phyloP scores from a whole-genome alignment of 2,113 vertebrate genomes.

The Podarcis raffonei region DNA sequence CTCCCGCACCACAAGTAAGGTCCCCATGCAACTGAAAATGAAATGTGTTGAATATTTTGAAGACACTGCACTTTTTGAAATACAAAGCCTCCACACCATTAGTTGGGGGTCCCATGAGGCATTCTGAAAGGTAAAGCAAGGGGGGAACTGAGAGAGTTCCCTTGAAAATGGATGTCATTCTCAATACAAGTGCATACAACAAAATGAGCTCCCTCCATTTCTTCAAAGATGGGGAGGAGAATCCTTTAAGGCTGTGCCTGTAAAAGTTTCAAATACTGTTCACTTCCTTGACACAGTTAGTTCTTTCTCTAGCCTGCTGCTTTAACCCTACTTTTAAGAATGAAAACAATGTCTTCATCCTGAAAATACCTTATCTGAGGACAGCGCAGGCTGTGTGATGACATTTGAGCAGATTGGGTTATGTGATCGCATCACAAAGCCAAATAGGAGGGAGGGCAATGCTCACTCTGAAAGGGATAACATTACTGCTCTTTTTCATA shows the following conservation, averaged over 20 bases:
- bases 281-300: neutral
- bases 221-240: neutral
- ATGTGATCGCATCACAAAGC: too few species aligned
- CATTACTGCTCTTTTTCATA: too few species aligned
- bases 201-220: neutral
- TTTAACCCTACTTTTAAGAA: neutral
- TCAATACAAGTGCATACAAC: neutral
- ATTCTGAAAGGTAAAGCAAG: too few species aligned
- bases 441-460: too few species aligned
- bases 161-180: neutral
- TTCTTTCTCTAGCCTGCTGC: neutral
- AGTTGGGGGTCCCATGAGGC: neutral
- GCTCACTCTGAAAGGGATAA: too few species aligned
- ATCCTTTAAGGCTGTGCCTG: neutral
- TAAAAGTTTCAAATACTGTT: neutral
- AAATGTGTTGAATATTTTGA: conserved; percentile 23
- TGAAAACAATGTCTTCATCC: neutral
- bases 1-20: neutral
- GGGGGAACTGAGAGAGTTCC: neutral
- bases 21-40: conserved; percentile 26
- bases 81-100: conserved; percentile 10
- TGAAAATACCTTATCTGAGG: too few species aligned
- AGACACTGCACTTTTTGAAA: conserved; percentile 34
- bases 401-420: neutral
- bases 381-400: neutral